Conservation (phyloP, 1,140 invertebrate genomes). For the Drosophila lacteicornis region DNA sequence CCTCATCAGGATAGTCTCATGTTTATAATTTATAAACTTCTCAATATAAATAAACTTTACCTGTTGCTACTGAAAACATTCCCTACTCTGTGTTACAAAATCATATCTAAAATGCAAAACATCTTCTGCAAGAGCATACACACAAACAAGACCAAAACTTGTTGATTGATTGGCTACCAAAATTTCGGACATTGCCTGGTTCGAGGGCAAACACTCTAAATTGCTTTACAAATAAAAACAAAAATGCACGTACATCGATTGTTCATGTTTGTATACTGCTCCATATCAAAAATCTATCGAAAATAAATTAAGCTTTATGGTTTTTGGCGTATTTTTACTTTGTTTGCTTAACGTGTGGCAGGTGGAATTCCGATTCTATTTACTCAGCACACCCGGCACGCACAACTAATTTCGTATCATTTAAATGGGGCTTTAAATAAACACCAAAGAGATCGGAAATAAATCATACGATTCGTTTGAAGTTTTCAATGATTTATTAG, state of each 20-base stretch:
- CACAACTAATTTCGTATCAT: conserved; percentile 21
- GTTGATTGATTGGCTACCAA: conserved; percentile 24
- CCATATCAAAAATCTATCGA: not conserved
- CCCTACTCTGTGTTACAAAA: too few species aligned
- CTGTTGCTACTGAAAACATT: not conserved
- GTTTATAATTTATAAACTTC: too few species aligned
- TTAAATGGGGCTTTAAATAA: conserved; percentile 30
- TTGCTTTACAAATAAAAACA: conserved; percentile 24
- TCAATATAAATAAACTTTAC: too few species aligned
- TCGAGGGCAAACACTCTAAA: conserved; percentile 10
- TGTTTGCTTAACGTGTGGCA: conserved; percentile 17
- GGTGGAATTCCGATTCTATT: conserved; percentile 14
- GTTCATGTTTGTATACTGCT: not conserved
- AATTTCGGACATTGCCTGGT: conserved; percentile 8
- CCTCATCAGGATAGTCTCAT: too few species aligned
- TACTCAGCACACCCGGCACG: conserved; percentile 19
- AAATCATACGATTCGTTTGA: conserved; percentile 21
- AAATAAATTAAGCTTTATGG: conserved; percentile 17
- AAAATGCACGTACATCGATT: conserved; percentile 1
- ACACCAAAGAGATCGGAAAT: not conserved
- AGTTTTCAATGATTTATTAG: conserved; percentile 18
- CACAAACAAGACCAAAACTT: conserved; percentile 1
- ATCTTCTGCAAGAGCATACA: not conserved
- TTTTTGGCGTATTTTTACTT: conserved; percentile 13
- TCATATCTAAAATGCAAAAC: too few species aligned